phyloP scores from a whole-genome alignment of 2,113 vertebrate genomes.

The Crotalus helleri region DNA sequence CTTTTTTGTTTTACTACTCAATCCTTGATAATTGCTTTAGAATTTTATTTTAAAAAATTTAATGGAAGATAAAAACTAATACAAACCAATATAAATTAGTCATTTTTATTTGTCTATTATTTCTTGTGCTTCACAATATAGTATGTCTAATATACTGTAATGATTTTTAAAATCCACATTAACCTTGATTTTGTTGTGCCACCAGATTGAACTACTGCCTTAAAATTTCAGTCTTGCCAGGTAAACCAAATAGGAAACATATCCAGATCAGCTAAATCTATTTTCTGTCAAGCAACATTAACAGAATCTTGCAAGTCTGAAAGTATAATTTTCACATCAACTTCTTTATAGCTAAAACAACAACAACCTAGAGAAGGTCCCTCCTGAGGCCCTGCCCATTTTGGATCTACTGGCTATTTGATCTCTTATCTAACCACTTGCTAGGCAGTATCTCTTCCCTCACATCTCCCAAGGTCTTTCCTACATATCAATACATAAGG shows the following conservation, averaged over 20 bases:
- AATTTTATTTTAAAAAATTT: background rate
- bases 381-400: too few species aligned
- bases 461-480: background rate
- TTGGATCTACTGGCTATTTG: too few species aligned
- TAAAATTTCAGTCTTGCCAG: too few species aligned
- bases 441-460: background rate
- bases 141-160: background rate
- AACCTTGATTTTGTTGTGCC: background rate
- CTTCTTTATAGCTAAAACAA: too few species aligned
- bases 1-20: background rate
- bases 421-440: background rate
- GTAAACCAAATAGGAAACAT: too few species aligned
- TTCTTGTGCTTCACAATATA: background rate
- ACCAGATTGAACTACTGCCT: background rate
- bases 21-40: background rate
- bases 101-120: background rate
- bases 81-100: background rate
- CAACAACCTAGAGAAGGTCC: too few species aligned
- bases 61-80: background rate
- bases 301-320: too few species aligned
- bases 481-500: background rate
- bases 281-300: too few species aligned
- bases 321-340: too few species aligned
- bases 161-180: background rate
- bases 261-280: too few species aligned